A percentile compares a stretch with the other conserved stretches of the same genome.
Evolutionary conservation across 2,797 vertebrate species (phyloP).

Genomic region (Peromyscus attwateri): DNA sequence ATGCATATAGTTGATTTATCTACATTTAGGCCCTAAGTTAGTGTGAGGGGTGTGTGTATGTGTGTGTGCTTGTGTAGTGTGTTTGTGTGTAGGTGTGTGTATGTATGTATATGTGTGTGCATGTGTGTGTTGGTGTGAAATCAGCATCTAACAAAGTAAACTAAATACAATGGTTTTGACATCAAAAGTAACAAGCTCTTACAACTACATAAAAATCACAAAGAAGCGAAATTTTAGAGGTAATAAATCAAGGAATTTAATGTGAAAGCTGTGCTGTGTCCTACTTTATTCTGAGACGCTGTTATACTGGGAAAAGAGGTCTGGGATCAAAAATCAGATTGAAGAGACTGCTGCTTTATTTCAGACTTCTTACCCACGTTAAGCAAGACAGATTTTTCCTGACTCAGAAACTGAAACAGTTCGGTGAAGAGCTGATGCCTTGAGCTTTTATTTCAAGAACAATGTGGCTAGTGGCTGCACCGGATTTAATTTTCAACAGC

Average conservation of each 20-base stretch:
- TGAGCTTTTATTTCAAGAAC: constrained; percentile 84
- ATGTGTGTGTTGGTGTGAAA: neutral
- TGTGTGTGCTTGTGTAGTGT: neutral
- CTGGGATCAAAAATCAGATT: constrained; percentile 58
- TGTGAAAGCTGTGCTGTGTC: constrained; percentile 9
- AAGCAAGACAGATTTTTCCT: constrained; percentile 83
- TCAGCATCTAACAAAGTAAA: constrained; percentile 41
- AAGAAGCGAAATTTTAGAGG: neutral
- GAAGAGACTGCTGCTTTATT: constrained; percentile 55
- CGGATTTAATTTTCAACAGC: constrained; percentile 36
- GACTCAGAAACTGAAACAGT: constrained; percentile 88
- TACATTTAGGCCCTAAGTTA: neutral
- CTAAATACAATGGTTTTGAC: neutral
- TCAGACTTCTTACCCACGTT: constrained; percentile 79
- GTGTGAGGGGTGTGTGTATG: neutral
- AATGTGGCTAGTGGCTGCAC: neutral
- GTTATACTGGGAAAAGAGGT: neutral
- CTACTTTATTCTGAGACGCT: neutral
- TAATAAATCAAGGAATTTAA: constrained; percentile 33
- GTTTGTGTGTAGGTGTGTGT: too few relatives aligned
- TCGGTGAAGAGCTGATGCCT: constrained; percentile 89
- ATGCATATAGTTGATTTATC: neutral
- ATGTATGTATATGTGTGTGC: too few relatives aligned
- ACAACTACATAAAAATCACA: neutral
- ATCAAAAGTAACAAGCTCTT: constrained; percentile 41